These are phyloP conservation scores for Geotrypetes seraphini DNA, from an alignment of 2,797 vertebrate genomes.

Conservation along the genomic window DNA sequence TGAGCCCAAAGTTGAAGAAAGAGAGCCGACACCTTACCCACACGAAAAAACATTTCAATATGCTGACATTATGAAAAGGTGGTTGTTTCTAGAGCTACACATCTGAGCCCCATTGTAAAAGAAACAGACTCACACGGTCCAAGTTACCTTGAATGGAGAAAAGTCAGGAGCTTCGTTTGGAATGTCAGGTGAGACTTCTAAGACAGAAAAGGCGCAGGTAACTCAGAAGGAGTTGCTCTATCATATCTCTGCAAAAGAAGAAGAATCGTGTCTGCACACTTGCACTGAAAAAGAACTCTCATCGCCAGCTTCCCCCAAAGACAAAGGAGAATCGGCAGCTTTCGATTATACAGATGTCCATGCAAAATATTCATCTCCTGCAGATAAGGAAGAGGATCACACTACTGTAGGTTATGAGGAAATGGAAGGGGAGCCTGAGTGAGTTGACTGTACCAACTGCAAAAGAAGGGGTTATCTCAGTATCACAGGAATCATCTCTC, in stretches of 20 bases:
- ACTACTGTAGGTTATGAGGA: background rate
- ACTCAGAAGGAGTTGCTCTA: conserved; percentile 25
- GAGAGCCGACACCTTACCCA: conserved; percentile 89
- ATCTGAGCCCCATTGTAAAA: conserved; percentile 22
- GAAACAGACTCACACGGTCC: conserved; percentile 4
- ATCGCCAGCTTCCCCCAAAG: conserved; percentile 51
- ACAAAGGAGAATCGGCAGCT: conserved; percentile 19
- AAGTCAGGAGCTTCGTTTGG: conserved; percentile 2
- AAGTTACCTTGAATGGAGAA: conserved; percentile 1
- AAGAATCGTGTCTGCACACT: conserved; percentile 47
- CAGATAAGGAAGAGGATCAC: background rate
- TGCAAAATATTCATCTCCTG: conserved; percentile 14
- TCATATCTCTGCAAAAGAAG: conserved; percentile 52
- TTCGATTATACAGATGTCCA: conserved; percentile 47
- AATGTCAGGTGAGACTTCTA: background rate
- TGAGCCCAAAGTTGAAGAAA: conserved; percentile 54
- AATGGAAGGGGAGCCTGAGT: background rate
- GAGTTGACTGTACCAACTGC: background rate
- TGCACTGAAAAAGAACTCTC: conserved; percentile 59
- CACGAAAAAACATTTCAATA: conserved; percentile 88
- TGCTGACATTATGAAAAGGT: conserved; percentile 78
- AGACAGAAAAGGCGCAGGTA: background rate
- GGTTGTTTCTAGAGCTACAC: conserved; percentile 39
- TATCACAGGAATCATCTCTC: background rate
- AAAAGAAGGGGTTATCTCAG: conserved; percentile 1